Evolutionary conservation across 2,113 vertebrate species (phyloP), one percentile per base, ranked within the genome.

Genomic region (Prionailurus viverrinus): DNA sequence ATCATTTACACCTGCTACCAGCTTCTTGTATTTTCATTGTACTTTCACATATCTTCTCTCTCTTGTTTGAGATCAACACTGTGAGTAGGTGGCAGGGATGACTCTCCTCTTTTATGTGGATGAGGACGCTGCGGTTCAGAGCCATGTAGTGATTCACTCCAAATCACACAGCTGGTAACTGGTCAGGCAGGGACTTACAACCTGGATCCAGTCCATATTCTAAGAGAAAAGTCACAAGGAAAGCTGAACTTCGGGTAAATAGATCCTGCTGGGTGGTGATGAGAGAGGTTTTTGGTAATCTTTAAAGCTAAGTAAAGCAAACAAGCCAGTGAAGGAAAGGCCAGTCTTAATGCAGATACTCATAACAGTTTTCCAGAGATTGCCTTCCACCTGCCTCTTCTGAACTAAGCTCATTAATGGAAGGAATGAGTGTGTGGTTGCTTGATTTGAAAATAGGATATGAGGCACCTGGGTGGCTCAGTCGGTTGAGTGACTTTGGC

Each of bases 121-220:
- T 23, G 51, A 96, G 33, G 78, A 66, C 41, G 36, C 9, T 33
- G 76, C 86, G 36, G 78, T 11, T 82, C 58, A 55, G 33, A 41
- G 81, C 41, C 66, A 19, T 82, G 55, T 39, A 81, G 71, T 91
- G 81, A 88, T 84, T 97, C 65, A 73, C 39, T 66, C 31, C 18
- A 33, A 92, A 80, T 94, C 66, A 81, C 48, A 73, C 76, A 94
- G 94, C 96, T 96, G 61, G 7, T 84, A 78, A 84, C 82, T 76
- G 74, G 15, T 71, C 48, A 86, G 69, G 51, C 41, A 61, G 41
- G 74, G 93, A 53, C 74, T 74, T 53, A 45, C 48, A 84, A 84
- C 14, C 58, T 80, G 63, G 91, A 63, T 88, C 27, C 18, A 5
- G 51, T 78, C 71, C 84, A n/a, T 66, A 55, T 82, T 41, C 76